A percentile compares a stretch with the other conserved stretches of the same genome.
phyloP scores from a whole-genome alignment of 2,113 vertebrate species.

The Callipepla californica region DNA sequence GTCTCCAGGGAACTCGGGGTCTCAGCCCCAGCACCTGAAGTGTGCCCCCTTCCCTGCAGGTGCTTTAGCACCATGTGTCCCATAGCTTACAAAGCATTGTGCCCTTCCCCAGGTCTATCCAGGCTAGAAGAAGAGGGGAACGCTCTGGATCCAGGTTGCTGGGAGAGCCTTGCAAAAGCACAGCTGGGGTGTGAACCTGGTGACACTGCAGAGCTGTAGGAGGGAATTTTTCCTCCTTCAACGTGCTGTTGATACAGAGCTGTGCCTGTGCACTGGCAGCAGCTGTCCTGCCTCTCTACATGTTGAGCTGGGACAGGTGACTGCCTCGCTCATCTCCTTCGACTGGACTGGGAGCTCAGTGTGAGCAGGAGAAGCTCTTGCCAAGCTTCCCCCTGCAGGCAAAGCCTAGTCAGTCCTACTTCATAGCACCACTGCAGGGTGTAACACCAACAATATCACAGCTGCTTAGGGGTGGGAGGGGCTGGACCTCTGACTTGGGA shows the following conservation, averaged over 20 bases:
- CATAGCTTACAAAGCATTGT: background rate
- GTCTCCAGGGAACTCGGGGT: rapidly evolving
- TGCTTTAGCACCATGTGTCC: background rate
- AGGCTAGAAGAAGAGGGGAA: background rate
- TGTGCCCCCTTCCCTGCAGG: rapidly evolving
- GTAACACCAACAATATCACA: background rate
- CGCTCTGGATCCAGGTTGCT: background rate
- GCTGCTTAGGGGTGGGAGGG: background rate
- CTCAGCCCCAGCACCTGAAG: background rate
- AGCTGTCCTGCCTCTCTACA: background rate
- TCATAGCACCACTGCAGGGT: rapidly evolving
- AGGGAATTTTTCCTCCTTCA: background rate
- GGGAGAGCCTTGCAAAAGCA: background rate
- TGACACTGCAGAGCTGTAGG: background rate
- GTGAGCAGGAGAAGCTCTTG: background rate
- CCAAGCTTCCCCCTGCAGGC: background rate
- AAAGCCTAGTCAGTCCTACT: background rate
- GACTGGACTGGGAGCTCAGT: background rate
- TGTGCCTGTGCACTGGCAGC: background rate
- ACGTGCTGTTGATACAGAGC: background rate
- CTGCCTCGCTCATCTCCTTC: background rate
- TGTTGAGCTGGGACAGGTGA: background rate
- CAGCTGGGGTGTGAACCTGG: background rate
- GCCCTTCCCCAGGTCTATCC: rapidly evolving
- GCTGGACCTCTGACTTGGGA: background rate